These are phyloP conservation scores for Lypha dubia DNA, from an alignment of 2,888 invertebrate genomes.

Conservation along the genomic window DNA sequence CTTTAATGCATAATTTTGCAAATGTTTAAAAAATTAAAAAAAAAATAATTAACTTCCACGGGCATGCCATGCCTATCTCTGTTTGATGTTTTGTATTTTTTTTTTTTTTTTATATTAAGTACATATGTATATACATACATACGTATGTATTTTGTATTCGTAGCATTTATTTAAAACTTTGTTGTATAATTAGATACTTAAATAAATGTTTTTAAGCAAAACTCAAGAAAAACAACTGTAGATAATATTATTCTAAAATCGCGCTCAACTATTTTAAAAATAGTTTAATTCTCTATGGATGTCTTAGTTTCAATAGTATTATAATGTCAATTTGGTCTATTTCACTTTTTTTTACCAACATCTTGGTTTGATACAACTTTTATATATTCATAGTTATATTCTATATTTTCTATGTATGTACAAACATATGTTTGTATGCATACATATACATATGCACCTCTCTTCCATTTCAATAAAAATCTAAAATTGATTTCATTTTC, in stretches of 20 bases:
- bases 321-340: too few relatives aligned
- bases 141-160: not conserved
- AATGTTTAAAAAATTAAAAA: slow-evolving; percentile 6
- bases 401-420: too few relatives aligned
- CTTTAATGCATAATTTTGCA: not conserved
- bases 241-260: not conserved
- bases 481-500: too few relatives aligned
- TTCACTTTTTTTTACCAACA: too few relatives aligned
- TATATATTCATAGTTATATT: too few relatives aligned
- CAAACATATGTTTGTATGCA: too few relatives aligned
- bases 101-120: too few relatives aligned
- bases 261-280: not conserved
- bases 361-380: too few relatives aligned
- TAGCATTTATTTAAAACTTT: not conserved
- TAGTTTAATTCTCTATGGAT: not conserved
- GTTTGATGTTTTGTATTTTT: too few relatives aligned
- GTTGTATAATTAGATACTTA: not conserved
- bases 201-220: not conserved
- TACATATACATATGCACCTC: too few relatives aligned
- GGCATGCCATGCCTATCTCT: slow-evolving; percentile 1
- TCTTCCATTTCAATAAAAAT: too few relatives aligned
- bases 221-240: not conserved
- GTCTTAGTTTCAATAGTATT: not conserved
- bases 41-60: not conserved
- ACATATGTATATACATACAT: too few relatives aligned